Percentiles rank a stretch among this genome's conserved stretches.
Evolutionary conservation across 2,797 vertebrate genomes (phyloP).

Genomic region (Xyrichtys novacula): DNA sequence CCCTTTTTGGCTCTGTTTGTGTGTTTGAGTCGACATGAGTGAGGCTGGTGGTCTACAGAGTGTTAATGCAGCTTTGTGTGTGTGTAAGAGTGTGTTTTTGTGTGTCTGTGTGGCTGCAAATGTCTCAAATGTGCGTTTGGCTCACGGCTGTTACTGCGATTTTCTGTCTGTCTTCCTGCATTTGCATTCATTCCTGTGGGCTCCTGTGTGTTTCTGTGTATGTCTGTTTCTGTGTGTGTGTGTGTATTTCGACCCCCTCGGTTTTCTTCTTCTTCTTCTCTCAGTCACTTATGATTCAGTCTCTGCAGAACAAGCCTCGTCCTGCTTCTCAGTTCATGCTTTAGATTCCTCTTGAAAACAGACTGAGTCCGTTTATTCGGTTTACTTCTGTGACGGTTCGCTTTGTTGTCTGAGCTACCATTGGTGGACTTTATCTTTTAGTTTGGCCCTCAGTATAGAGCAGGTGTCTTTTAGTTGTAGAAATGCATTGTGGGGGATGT

Average conservation of each 20-base stretch:
- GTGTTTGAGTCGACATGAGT: neutral
- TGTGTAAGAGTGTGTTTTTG: too few species aligned
- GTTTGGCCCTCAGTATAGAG: neutral
- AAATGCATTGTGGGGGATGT: constrained; percentile 28
- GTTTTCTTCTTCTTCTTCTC: constrained; percentile 25
- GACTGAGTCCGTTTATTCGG: too few species aligned
- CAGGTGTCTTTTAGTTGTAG: neutral
- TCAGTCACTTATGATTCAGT: constrained; percentile 29
- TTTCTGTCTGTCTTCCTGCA: constrained; percentile 12
- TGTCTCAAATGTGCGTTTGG: constrained; percentile 1
- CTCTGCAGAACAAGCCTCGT: constrained; percentile 16
- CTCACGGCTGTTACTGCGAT: constrained; percentile 17
- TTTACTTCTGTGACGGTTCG: too few species aligned
- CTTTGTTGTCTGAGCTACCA: neutral
- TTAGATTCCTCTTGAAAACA: neutral
- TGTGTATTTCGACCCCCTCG: neutral
- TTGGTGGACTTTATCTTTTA: neutral
- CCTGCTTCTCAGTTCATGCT: constrained; percentile 1
- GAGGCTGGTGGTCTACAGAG: neutral
- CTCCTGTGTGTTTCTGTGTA: neutral
- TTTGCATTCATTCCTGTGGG: constrained; percentile 24
- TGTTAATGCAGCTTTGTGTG: neutral
- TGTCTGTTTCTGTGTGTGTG: constrained; percentile 29
- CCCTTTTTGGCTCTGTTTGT: neutral
- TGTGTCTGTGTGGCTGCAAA: neutral